Evolutionary conservation across 1,140 invertebrate species (phyloP), one percentile per base, ranked within the genome.

Genomic region (Drosophila kurseongensis): DNA sequence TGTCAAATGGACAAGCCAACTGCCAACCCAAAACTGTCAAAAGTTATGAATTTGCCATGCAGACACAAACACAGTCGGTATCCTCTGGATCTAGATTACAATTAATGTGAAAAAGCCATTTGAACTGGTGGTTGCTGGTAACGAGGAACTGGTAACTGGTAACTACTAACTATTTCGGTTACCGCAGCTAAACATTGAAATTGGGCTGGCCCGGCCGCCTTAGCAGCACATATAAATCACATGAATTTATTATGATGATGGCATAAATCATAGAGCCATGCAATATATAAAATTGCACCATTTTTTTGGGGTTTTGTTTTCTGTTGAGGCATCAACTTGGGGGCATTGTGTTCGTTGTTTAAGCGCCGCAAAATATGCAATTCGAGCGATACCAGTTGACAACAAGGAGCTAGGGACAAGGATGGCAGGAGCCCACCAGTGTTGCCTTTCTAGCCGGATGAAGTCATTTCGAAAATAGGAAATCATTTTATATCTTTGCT

Each of bases 181-280:
- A 62, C 78, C 60, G 60, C 68, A 76, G 45, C 55, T 66, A 75
- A 66, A 79, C 41, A 45, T 50, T 58, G 58, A 48, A 65, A 47
- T 38, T 55, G 59, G 63, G 23, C 29, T 41, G 50, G 13, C 38
- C 36, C 29, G 42, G 32, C 18, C 35, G 78, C 73, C 82, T 81
- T 60, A 86, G 78, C 78, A 44, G 41, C 44, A 54, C 67, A 79
- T 78, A 91, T 91, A 91, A 91, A 91, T 91, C 89, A 91, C 55
- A 81, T 88, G 75, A 91, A 91, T 91, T 91, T 91, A 91, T 91
- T 91, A 91, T 91, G 88, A 91, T 91, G 89, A 91, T 88, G 78
- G 75, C 80, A 89, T 91, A 91, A 91, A 91, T 91, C 88, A 90
- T 80, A 76, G 41, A 42, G 51, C 55, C 62, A 78, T 86, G 63